These are phyloP conservation scores for Argya squamiceps DNA, from an alignment of 2,797 vertebrate genomes.

Conservation along the genomic window DNA sequence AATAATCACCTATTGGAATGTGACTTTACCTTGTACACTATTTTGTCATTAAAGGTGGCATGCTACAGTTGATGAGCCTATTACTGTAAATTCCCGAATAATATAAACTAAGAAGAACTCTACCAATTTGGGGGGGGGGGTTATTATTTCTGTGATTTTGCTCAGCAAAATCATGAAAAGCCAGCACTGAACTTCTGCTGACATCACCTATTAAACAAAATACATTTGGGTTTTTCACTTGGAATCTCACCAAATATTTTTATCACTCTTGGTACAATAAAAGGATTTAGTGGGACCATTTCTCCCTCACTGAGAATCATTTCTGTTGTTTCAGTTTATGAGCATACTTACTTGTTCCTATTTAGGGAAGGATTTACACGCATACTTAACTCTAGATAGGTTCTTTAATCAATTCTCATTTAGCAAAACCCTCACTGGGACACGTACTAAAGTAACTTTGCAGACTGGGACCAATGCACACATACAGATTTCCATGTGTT, in stretches of 20 bases:
- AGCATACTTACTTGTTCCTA: slow-evolving; percentile 20
- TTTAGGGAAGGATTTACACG: slow-evolving; percentile 49
- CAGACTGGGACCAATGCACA: background rate
- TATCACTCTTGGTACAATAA: slow-evolving; percentile 12
- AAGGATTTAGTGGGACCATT: slow-evolving; percentile 20
- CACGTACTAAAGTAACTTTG: background rate
- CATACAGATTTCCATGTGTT: background rate
- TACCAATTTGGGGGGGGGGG: background rate
- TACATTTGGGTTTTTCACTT: slow-evolving; percentile 21
- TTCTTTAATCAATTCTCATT: slow-evolving; percentile 55
- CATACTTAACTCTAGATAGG: slow-evolving; percentile 39
- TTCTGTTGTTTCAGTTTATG: slow-evolving; percentile 41
- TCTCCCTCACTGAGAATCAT: slow-evolving; percentile 5
- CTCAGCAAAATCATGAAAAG: slow-evolving; percentile 32
- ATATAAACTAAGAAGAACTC: background rate
- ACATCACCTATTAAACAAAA: slow-evolving; percentile 46
- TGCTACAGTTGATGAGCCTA: accelerated
- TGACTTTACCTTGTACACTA: background rate
- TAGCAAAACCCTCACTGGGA: slow-evolving; percentile 32
- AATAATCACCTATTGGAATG: background rate
- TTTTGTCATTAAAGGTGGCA: background rate
- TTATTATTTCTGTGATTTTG: background rate
- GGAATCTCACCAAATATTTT: slow-evolving; percentile 42
- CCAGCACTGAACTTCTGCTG: slow-evolving; percentile 40
- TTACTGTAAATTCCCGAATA: background rate